These are phyloP conservation scores for Carcharodon carcharias DNA, from an alignment of 2,797 vertebrate genomes.

Conservation along the genomic window DNA sequence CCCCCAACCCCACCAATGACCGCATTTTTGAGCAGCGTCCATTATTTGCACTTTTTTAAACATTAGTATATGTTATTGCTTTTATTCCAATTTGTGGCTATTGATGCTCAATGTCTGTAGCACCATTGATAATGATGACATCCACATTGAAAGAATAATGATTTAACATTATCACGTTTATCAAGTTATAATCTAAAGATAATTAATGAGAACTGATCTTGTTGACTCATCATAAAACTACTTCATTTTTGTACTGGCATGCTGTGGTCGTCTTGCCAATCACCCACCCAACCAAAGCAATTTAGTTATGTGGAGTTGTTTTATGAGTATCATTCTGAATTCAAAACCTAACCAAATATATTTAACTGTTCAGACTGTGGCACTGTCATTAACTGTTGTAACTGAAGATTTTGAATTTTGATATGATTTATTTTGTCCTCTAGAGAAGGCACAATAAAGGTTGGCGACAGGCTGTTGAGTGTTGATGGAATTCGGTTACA, in stretches of 20 bases:
- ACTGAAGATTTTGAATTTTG: background rate
- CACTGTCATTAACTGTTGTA: background rate
- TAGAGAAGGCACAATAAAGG: conserved; percentile 90
- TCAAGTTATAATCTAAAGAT: background rate
- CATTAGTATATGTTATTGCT: background rate
- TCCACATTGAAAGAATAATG: background rate
- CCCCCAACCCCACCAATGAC: background rate
- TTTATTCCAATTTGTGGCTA: background rate
- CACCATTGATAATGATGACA: background rate
- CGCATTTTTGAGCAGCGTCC: background rate
- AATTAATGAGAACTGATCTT: background rate
- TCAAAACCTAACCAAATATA: background rate
- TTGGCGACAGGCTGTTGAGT: conserved; percentile 86
- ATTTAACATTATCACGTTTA: background rate
- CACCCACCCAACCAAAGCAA: background rate
- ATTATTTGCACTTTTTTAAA: too few species aligned
- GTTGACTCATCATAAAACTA: background rate
- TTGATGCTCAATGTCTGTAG: background rate
- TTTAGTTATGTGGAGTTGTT: background rate
- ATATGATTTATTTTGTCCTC: conserved; percentile 44
- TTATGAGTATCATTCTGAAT: background rate
- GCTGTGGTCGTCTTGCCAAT: background rate
- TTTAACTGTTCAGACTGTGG: background rate
- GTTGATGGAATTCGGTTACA: conserved; percentile 92
- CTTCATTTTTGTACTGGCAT: background rate